These are phyloP conservation scores for Petroica traversi DNA, from an alignment of 2,113 vertebrate genomes.

Conservation along the genomic window DNA sequence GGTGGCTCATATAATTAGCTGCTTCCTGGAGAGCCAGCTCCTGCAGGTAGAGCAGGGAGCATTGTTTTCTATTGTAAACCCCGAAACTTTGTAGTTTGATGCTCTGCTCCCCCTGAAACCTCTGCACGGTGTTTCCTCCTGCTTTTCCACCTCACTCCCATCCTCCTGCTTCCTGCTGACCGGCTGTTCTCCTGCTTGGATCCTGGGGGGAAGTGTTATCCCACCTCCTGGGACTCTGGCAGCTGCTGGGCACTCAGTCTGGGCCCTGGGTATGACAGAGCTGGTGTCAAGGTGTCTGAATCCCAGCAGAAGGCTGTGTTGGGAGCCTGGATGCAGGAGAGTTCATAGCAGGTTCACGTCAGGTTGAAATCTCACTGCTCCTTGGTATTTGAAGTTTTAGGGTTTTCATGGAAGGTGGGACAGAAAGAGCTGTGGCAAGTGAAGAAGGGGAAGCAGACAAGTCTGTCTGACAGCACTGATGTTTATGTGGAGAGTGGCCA, in stretches of 20 bases:
- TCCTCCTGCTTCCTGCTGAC: background rate
- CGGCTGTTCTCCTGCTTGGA: accelerated
- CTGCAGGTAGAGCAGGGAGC: background rate
- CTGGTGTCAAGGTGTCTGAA: background rate
- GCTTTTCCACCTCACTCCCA: background rate
- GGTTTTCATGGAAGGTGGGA: background rate
- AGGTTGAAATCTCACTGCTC: background rate
- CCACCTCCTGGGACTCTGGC: background rate
- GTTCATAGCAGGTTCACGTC: background rate
- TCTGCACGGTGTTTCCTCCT: background rate
- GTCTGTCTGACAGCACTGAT: background rate
- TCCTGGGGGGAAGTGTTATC: background rate
- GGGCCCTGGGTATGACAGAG: accelerated
- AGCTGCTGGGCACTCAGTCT: background rate
- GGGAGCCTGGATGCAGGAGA: background rate
- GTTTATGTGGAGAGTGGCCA: background rate
- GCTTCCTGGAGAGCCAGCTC: constrained; percentile 44
- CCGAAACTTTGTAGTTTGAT: background rate
- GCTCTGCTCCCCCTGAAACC: background rate
- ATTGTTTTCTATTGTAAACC: constrained; percentile 7
- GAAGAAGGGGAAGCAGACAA: background rate
- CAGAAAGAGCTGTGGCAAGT: background rate
- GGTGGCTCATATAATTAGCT: constrained; percentile 45
- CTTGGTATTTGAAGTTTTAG: background rate
- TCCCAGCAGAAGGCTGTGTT: background rate